Conservation (phyloP, 2,797 vertebrate species). For the Spinus pinus region DNA sequence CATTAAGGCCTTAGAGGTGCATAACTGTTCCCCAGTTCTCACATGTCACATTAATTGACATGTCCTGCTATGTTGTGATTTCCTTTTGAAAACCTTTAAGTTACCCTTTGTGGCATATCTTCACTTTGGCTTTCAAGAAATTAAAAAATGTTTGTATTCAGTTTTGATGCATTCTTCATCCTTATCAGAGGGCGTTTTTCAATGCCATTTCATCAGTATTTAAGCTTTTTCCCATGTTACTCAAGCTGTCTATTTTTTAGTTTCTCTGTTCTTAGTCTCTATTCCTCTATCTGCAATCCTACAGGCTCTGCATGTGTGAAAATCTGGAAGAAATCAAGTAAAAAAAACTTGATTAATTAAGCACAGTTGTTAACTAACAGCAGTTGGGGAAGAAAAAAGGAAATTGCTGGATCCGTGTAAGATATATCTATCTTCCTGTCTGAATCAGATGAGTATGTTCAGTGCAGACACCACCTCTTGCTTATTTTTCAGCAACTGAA, state of each 20-base stretch:
- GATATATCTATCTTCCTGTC: neutral
- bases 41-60: neutral
- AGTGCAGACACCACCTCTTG: neutral
- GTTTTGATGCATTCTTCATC: neutral
- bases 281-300: neutral
- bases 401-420: neutral
- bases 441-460: neutral
- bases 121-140: neutral
- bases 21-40: neutral
- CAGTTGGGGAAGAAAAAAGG: neutral
- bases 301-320: neutral
- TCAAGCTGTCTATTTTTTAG: neutral
- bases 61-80: rapidly evolving
- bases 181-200: neutral
- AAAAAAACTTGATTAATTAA: neutral
- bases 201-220: neutral
- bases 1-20: neutral
- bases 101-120: neutral
- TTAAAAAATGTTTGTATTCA: neutral
- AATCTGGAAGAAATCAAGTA: neutral
- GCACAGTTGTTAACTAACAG: neutral
- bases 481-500: neutral
- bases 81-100: neutral
- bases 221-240: neutral
- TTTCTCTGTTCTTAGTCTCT: neutral